phyloP scores from a whole-genome alignment of 2,113 vertebrate genomes.

The Lates calcarifer region DNA sequence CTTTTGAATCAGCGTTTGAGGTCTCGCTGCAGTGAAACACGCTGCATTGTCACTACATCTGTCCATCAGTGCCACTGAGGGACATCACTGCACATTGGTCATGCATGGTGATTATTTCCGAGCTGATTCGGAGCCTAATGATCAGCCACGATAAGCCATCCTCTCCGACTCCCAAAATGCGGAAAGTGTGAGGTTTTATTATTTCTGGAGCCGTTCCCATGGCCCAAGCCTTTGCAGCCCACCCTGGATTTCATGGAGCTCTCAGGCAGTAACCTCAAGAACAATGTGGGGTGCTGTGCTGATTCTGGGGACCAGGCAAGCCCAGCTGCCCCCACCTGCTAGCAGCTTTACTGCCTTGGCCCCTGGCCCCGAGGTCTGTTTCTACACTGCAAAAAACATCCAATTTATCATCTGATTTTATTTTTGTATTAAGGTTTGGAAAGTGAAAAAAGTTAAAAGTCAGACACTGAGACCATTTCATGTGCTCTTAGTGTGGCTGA shows the following conservation, averaged over 20 bases:
- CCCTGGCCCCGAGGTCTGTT: conserved; percentile 3
- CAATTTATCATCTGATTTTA: neutral
- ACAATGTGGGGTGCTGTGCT: conserved; percentile 65
- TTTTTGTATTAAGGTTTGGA: neutral
- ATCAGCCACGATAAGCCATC: conserved; percentile 49
- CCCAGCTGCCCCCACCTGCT: conserved; percentile 71
- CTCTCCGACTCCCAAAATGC: conserved; percentile 5
- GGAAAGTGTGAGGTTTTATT: conserved; percentile 52
- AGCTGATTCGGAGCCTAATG: conserved; percentile 26
- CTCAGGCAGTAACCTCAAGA: conserved; percentile 47
- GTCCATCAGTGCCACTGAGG: conserved; percentile 4
- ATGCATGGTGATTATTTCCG: conserved; percentile 26
- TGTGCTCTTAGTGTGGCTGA: neutral
- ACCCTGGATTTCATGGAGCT: conserved; percentile 74
- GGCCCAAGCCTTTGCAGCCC: conserved; percentile 44
- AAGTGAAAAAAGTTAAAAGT: neutral
- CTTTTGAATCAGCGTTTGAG: neutral
- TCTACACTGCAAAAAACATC: conserved; percentile 15
- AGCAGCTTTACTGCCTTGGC: conserved; percentile 58
- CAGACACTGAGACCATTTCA: neutral
- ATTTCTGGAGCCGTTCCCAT: conserved; percentile 59
- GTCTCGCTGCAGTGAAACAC: neutral
- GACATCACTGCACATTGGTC: conserved; percentile 21
- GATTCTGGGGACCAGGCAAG: conserved; percentile 45
- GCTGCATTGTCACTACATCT: neutral